Evolutionary conservation across 2,113 vertebrate species (phyloP), one percentile per base, ranked within the genome.

Genomic region (Pontoporia blainvillei): DNA sequence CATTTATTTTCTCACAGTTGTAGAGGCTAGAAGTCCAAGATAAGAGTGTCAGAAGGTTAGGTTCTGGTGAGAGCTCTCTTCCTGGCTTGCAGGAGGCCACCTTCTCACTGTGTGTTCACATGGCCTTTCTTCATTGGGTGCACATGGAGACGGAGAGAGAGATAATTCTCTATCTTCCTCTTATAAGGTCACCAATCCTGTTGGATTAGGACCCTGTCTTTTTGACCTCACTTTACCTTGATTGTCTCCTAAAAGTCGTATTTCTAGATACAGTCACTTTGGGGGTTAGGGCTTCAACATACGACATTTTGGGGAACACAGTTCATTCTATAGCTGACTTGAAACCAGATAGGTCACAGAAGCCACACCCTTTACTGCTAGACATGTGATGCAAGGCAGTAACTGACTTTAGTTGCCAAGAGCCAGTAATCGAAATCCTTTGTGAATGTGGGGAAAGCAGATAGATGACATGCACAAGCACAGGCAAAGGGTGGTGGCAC

Each of bases 11-110:
- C 52, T 61, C 23, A 41, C 17, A 69, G 11, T 87, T 90, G 23
- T n/a, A 14, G 27, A 82, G 71, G 21, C 41, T 94, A 5, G 13
- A 41, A 64, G n/a, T 41, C 17, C 25, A 23, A 82, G 18, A 15
- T 14, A 27, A 14, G 21, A 29, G 2, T 75, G 13, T 9, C 41
- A 44, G 5, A 1, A 17, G 7, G 1, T 5, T 15, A 49, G 36
- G 13, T 84, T 85, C 59, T 67, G 5, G 18, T 49, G 31, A 75
- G 17, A 44, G 9, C 21, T 29, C 15, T 72, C 78, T 64, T 73
- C 31, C 23, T 76, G 36, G 4, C 36, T 94, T 78, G 3, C 11
- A 34, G 23, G 79, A 21, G 8, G 7, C 20, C 1, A 4, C 2
- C 31, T 54, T 87, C 18, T 76, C 54, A 46, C 4, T 66, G 14